Evolutionary conservation across 2,113 vertebrate species (phyloP).

Genomic region (Cephalopholis sonnerati): DNA sequence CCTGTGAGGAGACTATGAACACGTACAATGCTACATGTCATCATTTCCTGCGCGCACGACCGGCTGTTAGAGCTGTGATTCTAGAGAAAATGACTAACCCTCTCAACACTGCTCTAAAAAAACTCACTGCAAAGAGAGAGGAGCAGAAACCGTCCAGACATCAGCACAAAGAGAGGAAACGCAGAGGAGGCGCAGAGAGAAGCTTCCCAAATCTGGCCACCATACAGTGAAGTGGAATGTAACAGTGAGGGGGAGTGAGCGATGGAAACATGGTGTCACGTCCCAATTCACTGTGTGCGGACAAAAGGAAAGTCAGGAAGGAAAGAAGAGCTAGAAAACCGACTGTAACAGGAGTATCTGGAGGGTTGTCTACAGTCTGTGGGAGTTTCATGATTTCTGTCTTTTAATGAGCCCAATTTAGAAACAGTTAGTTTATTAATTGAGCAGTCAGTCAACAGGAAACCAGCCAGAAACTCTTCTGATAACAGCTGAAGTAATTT

Average conservation of each 20-base stretch:
- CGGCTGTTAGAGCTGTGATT: neutral
- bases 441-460: neutral
- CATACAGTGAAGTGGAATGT: conserved; percentile 70
- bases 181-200: conserved; percentile 51
- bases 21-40: neutral
- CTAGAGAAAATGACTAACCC: neutral
- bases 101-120: neutral
- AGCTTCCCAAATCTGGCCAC: conserved; percentile 74
- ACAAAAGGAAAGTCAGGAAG: conserved; percentile 10
- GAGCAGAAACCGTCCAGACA: conserved; percentile 60
- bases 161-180: conserved; percentile 76
- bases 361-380: neutral
- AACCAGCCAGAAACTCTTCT: too few relatives aligned
- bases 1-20: neutral
- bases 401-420: too few relatives aligned
- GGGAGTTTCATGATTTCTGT: neutral
- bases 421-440: neutral
- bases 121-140: conserved; percentile 12
- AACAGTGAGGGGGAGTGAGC: conserved; percentile 53
- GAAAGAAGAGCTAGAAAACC: neutral
- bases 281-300: conserved; percentile 33
- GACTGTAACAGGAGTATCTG: neutral
- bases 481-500: neutral
- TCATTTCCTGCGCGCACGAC: conserved; percentile 2
- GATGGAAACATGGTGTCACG: conserved; percentile 65